These are phyloP conservation scores for Pyrgus malvae DNA, from an alignment of 2,888 invertebrate species.

Conservation along the genomic window DNA sequence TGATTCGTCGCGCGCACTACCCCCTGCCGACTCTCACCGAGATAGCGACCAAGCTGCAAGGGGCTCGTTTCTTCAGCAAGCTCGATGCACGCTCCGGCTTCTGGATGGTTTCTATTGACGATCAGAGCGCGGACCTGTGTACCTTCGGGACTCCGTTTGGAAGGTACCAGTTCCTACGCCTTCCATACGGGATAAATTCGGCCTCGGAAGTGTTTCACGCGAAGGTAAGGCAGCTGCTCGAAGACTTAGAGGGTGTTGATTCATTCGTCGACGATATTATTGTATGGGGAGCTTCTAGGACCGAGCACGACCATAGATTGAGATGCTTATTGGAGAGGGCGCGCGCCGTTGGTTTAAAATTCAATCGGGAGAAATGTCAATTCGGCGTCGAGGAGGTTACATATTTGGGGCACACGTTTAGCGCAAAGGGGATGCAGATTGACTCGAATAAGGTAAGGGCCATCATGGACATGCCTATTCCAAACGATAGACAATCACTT, in stretches of 20 bases:
- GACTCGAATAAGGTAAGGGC: neutral
- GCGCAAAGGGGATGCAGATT: neutral
- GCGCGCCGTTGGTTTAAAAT: slow-evolving; percentile 26
- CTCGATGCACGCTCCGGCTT: no score
- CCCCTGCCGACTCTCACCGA: no score
- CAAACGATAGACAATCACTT: slow-evolving; percentile 12
- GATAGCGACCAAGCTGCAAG: no score
- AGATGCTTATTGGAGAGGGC: slow-evolving; percentile 22
- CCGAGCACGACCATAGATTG: slow-evolving; percentile 24
- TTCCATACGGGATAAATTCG: no score
- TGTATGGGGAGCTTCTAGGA: slow-evolving; percentile 16
- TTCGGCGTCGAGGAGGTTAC: slow-evolving; percentile 24
- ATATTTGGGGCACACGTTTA: slow-evolving; percentile 7
- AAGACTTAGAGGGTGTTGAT: slow-evolving; percentile 15
- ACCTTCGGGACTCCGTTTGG: no score
- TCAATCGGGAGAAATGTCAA: slow-evolving; percentile 30
- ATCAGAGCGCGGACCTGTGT: no score
- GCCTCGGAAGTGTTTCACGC: no score
- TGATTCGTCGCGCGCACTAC: no score
- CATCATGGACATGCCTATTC: slow-evolving; percentile 16
- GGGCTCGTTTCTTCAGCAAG: no score
- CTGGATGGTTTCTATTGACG: no score
- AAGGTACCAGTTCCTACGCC: no score
- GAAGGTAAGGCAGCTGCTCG: no score
- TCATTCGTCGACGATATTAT: slow-evolving; percentile 22